These are phyloP conservation scores for Tachysurus fulvidraco DNA, from an alignment of 2,113 vertebrate genomes.

Conservation along the genomic window DNA sequence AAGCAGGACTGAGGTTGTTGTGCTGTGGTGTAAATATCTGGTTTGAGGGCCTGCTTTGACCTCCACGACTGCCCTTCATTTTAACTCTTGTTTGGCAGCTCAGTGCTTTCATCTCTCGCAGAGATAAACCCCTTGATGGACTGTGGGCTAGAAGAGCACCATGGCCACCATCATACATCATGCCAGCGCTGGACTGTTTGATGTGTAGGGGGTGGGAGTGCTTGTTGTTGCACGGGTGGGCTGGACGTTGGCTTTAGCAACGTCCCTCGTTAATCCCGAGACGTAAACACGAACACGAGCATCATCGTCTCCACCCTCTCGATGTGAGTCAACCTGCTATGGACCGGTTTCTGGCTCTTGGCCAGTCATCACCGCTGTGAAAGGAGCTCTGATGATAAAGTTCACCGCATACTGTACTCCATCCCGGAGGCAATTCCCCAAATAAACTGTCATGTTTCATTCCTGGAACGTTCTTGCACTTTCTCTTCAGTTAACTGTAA, in stretches of 20 bases:
- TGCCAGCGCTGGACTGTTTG: constrained; percentile 69
- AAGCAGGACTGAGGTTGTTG: background rate
- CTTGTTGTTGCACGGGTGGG: constrained; percentile 39
- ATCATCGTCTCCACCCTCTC: constrained; percentile 59
- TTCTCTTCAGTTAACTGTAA: background rate
- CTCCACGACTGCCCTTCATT: constrained; percentile 50
- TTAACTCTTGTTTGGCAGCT: constrained; percentile 75
- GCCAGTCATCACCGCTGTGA: constrained; percentile 32
- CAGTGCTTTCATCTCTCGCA: constrained; percentile 74
- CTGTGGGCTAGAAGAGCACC: constrained; percentile 69
- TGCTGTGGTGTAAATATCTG: constrained; percentile 59
- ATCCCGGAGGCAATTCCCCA: background rate
- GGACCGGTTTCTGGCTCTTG: background rate
- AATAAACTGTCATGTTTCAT: background rate
- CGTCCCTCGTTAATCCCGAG: constrained; percentile 67
- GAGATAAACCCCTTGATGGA: constrained; percentile 77
- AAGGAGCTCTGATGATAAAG: constrained; percentile 18
- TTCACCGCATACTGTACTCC: background rate
- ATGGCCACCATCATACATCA: constrained; percentile 73
- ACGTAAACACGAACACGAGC: constrained; percentile 47
- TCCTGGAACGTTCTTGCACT: background rate
- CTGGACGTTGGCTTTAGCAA: constrained; percentile 49
- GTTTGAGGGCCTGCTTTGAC: constrained; percentile 64
- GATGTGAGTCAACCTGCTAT: constrained; percentile 49
- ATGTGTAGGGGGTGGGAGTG: constrained; percentile 59